These are phyloP conservation scores for Cotesia glomerata DNA, from an alignment of 1,140 invertebrate species.

Conservation along the genomic window DNA sequence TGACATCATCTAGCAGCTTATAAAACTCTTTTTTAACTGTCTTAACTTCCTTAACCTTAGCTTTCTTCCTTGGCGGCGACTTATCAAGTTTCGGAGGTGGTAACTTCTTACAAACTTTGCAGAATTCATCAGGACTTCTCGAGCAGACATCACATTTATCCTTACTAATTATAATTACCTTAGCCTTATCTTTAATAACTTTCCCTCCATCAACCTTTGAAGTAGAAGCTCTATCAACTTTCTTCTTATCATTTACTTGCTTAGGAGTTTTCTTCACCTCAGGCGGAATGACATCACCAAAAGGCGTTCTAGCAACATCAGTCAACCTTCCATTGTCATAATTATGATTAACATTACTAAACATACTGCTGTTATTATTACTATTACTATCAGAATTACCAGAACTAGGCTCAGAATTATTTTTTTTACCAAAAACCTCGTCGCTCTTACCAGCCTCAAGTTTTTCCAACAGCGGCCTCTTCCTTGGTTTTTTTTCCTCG, in stretches of 20 bases:
- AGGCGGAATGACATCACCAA: conserved; percentile 42
- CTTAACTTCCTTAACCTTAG: not conserved
- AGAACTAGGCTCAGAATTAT: not conserved
- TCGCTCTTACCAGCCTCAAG: conserved; percentile 46
- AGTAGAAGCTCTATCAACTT: not conserved
- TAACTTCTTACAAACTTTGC: conserved; percentile 44
- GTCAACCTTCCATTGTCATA: not conserved
- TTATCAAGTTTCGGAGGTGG: conserved; percentile 22
- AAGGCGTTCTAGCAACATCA: conserved; percentile 38
- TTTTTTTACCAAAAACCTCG: conserved; percentile 40
- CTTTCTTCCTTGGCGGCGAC: not conserved
- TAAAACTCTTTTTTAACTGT: conserved; percentile 47
- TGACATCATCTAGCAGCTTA: conserved; percentile 50
- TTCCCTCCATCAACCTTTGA: not conserved
- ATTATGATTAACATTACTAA: not conserved
- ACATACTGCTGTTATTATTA: not conserved
- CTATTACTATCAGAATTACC: not conserved
- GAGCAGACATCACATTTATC: conserved; percentile 40
- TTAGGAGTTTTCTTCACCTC: not conserved
- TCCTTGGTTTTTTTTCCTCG: conserved; percentile 35
- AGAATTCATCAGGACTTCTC: conserved; percentile 40
- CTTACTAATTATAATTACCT: conserved; percentile 26
- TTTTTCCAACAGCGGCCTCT: conserved; percentile 48
- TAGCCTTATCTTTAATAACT: not conserved
- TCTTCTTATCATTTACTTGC: conserved; percentile 15